Base-by-base conservation (phyloP, 2,113 vertebrate genomes). In the Nesoenas mayeri region DNA sequence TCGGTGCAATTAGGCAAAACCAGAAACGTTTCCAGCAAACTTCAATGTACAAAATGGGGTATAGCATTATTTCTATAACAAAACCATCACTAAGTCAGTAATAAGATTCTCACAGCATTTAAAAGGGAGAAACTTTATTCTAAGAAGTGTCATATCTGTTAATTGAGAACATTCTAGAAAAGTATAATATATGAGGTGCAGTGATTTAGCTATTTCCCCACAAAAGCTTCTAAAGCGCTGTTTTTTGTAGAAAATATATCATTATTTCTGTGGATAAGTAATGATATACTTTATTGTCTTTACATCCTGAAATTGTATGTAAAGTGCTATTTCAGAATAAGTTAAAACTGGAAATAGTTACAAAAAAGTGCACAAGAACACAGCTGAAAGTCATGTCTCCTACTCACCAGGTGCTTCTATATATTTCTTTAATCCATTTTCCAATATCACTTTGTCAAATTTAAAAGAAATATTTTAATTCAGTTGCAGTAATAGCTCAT, bases 1-100 rank as follows among this genome's bases (percentile, higher is more conserved):
- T 94, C 29, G 91, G 77, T 88, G 90, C 95, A 96, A 96, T 97
- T 96, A 96, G 85, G 92, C 79, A 93, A 94, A 94, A 53, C 75
- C 82, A 81, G 69, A 87, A 86, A 91, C 0, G 17, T 91, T 94
- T 95, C 83, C 86, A 94, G 87, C 65, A 88, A 95, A 67, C 88
- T 86, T 95, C 77, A 88, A 18, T 90, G 65, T 79, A 74, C 74
- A n/a, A 91, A 92, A 82, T 53, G 29, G 60, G 14, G 5, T 88
- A 58, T 44, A 85, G 40, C 65, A 58, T 66, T 93, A 67, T 81
- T 88, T 86, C 88, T 84, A 36, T 82, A 81, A 85, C 65, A 85
- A 87, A 92, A 71, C 38, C 50, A 47, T 72, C 50, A 66, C 50
- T 48, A 94, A 83, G 19, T 36, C 54, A 58, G 40, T 88, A 42